Base-by-base conservation (phyloP, 2,888 invertebrate genomes). In the Urechis unicinctus region DNA sequence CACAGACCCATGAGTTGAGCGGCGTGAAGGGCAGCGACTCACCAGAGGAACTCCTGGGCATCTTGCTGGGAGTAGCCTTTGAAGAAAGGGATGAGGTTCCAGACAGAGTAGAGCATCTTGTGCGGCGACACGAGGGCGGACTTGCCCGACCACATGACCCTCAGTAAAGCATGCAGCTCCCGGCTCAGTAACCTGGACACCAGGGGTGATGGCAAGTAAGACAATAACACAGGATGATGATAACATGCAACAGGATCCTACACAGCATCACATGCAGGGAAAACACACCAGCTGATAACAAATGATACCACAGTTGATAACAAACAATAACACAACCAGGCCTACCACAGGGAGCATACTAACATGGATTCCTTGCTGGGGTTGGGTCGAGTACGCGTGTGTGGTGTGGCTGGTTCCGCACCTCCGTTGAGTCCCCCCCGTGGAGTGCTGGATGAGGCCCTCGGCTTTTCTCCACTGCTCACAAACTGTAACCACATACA, bases 41-140 rank as follows among this genome's bases (percentile, higher is more conserved):
- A 76, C 76, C 74, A 71, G 5, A 77, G 60, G 59, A 77, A 77
- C 59, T 77, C 77, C 61, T 77, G 77, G 50, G 77, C 77, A 65
- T 77, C 77, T 60, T 77, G 77, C 57, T 77, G 77, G 26, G 69
- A 66, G 59, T 74, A 74, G 25, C 77, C 76, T 59, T 73, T 73
- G 60, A 77, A 77, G 59, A 67, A 66, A 2, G 77, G 77, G 29
- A 77, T 74, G 22, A 66, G 60, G 52, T 68, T 65, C 76, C 77
- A 77, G 1, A 75, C 70, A 3, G 75, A 70, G 26, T 70, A 62
- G 9, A 76, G 66, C 54, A 77, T 71, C 46, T 73, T 72, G 61
- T 76, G 73, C 1, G 77, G 77, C 57, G 74, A 75, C 55, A 77
- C 75, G 59, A 76, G 68, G 0, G 73, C 71, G 71, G 73, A 71